Percentiles rank a stretch among this genome's conserved stretches.
phyloP scores from a whole-genome alignment of 2,888 invertebrate genomes.

The Hanleya hanleyi region DNA sequence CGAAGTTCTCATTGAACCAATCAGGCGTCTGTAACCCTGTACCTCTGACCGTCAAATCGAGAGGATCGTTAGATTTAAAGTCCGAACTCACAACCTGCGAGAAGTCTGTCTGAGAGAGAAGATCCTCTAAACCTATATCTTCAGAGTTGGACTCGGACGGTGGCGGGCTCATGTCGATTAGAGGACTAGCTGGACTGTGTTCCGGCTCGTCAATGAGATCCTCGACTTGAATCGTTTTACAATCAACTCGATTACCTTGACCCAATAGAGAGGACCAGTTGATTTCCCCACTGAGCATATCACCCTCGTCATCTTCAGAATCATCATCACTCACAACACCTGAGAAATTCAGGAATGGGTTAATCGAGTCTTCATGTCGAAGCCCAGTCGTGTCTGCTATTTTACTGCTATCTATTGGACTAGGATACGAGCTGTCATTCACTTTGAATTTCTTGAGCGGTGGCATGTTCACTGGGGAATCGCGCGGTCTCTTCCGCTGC shows the following conservation, averaged over 20 bases:
- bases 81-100: slow-evolving; percentile 48
- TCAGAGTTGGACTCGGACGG: slow-evolving; percentile 65
- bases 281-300: slow-evolving; percentile 61
- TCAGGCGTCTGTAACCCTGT: slow-evolving; percentile 68
- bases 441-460: slow-evolving; percentile 43
- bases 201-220: slow-evolving; percentile 59
- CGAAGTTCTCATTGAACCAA: slow-evolving; percentile 67
- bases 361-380: neutral
- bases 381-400: too few relatives aligned
- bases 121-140: slow-evolving; percentile 66
- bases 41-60: slow-evolving; percentile 71
- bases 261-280: slow-evolving; percentile 70
- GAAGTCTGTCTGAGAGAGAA: slow-evolving; percentile 55
- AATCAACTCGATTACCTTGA: slow-evolving; percentile 71
- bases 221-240: slow-evolving; percentile 67
- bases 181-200: slow-evolving; percentile 51
- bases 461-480: neutral
- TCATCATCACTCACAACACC: slow-evolving; percentile 29
- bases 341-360: slow-evolving; percentile 1
- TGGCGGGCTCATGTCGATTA: slow-evolving; percentile 66
- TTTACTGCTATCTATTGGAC: slow-evolving; percentile 25
- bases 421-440: slow-evolving; percentile 46
- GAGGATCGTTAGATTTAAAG: slow-evolving; percentile 53
- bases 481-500: slow-evolving; percentile 76
- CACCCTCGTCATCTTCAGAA: slow-evolving; percentile 50